Conservation (phyloP, 2,888 invertebrate species). For the Oxyteleia sp. region DNA sequence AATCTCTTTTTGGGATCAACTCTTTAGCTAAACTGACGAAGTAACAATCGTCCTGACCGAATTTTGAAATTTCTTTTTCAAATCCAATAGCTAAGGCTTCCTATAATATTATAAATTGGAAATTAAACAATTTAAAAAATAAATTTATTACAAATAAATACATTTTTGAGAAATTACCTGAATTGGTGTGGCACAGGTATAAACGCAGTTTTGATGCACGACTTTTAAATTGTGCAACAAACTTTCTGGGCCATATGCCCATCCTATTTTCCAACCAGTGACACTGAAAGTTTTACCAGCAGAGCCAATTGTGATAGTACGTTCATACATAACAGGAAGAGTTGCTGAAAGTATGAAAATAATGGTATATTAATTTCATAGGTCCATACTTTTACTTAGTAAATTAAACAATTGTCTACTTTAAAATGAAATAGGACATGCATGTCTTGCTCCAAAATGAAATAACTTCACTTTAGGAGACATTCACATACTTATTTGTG, state of each 20-base stretch:
- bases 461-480: no score
- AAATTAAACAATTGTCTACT: no score
- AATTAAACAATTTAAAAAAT: conserved; percentile 13
- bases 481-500: no score
- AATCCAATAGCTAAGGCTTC: conserved; percentile 97
- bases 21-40: conserved; percentile 93
- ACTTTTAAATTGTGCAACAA: conserved; percentile 94
- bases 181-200: conserved; percentile 96
- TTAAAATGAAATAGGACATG: no score
- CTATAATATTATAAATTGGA: no score
- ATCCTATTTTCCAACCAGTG: conserved; percentile 99
- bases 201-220: conserved; percentile 98
- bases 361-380: no score
- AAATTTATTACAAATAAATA: background rate
- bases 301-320: conserved; percentile 98
- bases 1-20: conserved; percentile 93
- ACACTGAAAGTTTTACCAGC: conserved; percentile 99
- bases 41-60: conserved; percentile 93
- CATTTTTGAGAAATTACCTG: no score
- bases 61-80: conserved; percentile 93
- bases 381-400: no score
- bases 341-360: conserved; percentile 92
- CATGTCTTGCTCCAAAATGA: no score
- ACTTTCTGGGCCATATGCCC: conserved; percentile 96
- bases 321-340: conserved; percentile 98